These are phyloP conservation scores for Actias luna DNA, from an alignment of 2,888 invertebrate species.

Conservation along the genomic window DNA sequence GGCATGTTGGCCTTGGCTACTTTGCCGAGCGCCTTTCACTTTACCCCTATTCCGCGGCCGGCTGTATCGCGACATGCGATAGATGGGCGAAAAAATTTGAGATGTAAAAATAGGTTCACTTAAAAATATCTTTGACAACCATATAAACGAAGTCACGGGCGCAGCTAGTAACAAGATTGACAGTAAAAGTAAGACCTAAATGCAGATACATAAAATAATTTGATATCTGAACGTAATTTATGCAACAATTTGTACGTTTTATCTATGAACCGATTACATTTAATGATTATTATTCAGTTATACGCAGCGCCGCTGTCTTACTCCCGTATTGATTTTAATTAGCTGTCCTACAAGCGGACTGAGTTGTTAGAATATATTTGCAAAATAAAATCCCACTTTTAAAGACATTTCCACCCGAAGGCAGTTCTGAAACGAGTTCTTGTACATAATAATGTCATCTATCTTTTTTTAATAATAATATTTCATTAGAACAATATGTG, in stretches of 20 bases:
- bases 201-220: not conserved
- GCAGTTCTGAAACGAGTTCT: too few species aligned
- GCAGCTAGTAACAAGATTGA: not conserved
- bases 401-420: too few species aligned
- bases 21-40: too few species aligned
- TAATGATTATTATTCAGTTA: slow-evolving; percentile 35
- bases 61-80: too few species aligned
- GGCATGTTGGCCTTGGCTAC: too few species aligned
- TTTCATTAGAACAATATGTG: too few species aligned
- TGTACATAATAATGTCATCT: too few species aligned
- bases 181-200: not conserved
- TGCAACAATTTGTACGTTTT: slow-evolving; percentile 40
- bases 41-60: too few species aligned
- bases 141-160: not conserved
- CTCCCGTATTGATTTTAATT: slow-evolving; percentile 17
- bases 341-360: slow-evolving; percentile 3
- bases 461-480: too few species aligned
- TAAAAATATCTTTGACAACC: not conserved
- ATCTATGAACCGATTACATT: slow-evolving; percentile 30
- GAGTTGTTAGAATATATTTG: not conserved
- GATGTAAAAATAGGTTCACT: too few species aligned
- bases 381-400: not conserved
- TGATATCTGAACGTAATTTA: slow-evolving; percentile 24
- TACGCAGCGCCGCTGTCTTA: slow-evolving; percentile 27
- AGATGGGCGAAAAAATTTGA: too few species aligned